Base-by-base conservation (phyloP, 2,888 invertebrate species). In the Odontocerum albicorne region DNA sequence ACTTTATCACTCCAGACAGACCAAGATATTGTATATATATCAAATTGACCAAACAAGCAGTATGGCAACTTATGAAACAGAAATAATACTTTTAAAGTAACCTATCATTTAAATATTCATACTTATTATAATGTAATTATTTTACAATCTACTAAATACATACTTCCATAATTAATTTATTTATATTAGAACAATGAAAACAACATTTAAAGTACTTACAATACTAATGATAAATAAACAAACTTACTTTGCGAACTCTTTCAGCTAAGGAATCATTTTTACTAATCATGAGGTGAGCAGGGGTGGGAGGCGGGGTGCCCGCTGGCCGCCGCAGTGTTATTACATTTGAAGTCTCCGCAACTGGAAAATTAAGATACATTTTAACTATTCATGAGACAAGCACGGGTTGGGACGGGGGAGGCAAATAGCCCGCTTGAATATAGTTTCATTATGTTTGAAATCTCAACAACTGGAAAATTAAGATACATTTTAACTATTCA, bases 221-320 rank as follows among this genome's bases (percentile, higher is more conserved):
- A n/a, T n/a, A n/a, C n/a, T 2, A 22, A 31, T 7, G 13, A 13
- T 4, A 33, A 15, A 17, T 1, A 35, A 21, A 7, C 6, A 35
- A 35, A 12, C 22, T 22, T 75, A 86, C 81, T 77, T 87, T 87
- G 66, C 84, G 81, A 54, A 85, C 85, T 64, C 87, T 79, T 69
- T 85, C 82, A 46, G 86, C 85, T 64, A 87, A 74, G 64, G 83
- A 85, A 72, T 87, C 87, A 64, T 80, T 83, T 70, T 85, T 86
- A 67, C 75, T 81, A 67, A 86, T 86, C 66, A 81, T 76, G 63
- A 82, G 68, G 62, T 76, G 77, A 62, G 80, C 71, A 61, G 77
- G 73, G 64, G 73, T 69, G 60, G 77, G 74, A 52, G 79, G 75
- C 55, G 79, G 75, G 42, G 82, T 78, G 55, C 79, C 70, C 38